Percentiles rank a stretch among this genome's conserved stretches.
These are phyloP conservation scores for Catocala sponsa DNA, from an alignment of 2,888 invertebrate species.

Conservation along the genomic window DNA sequence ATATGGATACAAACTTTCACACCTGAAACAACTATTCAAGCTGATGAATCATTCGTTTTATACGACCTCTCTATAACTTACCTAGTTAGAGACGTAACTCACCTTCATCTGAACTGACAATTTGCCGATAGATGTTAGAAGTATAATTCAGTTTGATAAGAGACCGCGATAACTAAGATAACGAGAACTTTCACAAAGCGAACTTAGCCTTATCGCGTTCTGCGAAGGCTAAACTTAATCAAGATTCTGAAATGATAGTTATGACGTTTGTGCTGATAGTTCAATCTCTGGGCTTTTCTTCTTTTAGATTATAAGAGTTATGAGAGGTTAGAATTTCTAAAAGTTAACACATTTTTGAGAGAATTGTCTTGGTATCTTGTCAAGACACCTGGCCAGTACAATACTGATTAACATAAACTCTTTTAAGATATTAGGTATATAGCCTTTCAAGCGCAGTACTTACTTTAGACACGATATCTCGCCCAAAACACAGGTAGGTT, in stretches of 20 bases:
- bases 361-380: too few species aligned
- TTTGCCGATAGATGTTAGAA: slow-evolving; percentile 26
- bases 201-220: slow-evolving; percentile 34
- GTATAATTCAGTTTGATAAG: slow-evolving; percentile 26
- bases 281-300: slow-evolving; percentile 7
- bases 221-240: slow-evolving; percentile 29
- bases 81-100: slow-evolving; percentile 16
- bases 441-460: too few species aligned
- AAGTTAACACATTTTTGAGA: too few species aligned
- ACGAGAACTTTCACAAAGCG: slow-evolving; percentile 38
- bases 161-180: slow-evolving; percentile 28
- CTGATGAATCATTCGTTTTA: slow-evolving; percentile 7
- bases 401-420: too few species aligned
- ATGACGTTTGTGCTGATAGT: slow-evolving; percentile 18
- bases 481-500: too few species aligned
- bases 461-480: too few species aligned
- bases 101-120: slow-evolving; percentile 18
- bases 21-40: not conserved
- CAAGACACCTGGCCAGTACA: too few species aligned
- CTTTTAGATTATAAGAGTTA: not conserved
- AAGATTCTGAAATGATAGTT: slow-evolving; percentile 20
- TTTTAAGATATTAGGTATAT: too few species aligned
- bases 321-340: not conserved
- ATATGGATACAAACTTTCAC: not conserved
- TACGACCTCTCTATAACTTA: slow-evolving; percentile 15